phyloP scores from a whole-genome alignment of 37 sponge, comb jelly and placozoan genomes.

The Hormiphora californensis region DNA sequence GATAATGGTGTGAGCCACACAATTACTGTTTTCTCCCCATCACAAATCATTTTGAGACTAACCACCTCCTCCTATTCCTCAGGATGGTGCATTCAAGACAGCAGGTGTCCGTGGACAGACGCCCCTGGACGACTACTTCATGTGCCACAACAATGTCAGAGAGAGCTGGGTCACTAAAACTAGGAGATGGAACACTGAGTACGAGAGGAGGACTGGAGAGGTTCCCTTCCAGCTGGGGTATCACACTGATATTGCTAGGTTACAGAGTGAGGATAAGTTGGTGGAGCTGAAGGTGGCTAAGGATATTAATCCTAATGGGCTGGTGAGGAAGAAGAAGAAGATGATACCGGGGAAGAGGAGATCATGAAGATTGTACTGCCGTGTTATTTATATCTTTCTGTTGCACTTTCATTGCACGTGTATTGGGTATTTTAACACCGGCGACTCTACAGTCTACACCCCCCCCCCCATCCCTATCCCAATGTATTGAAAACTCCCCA shows the following conservation, averaged over 20 bases:
- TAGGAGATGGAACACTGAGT: slow-evolving; percentile 9
- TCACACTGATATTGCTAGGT: not conserved
- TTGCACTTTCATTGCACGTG: too few species aligned
- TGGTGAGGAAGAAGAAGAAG: not conserved
- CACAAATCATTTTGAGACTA: too few species aligned
- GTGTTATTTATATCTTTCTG: not conserved
- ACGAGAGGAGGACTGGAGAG: not conserved
- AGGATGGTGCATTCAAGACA: not conserved
- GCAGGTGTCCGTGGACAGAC: not conserved
- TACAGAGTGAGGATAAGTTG: not conserved
- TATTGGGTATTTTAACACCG: too few species aligned
- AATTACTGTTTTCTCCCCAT: too few species aligned
- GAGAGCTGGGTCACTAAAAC: not conserved
- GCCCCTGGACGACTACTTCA: slow-evolving; percentile 16
- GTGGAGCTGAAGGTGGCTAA: not conserved
- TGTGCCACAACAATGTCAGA: not conserved
- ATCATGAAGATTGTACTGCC: not conserved
- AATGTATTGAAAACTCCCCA: too few species aligned
- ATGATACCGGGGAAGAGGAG: not conserved
- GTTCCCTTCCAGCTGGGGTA: not conserved
- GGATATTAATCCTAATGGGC: not conserved
- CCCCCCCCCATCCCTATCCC: too few species aligned
- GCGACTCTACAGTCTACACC: too few species aligned
- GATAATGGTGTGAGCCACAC: too few species aligned
- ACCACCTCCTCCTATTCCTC: too few species aligned